Evolutionary conservation across 2,113 vertebrate genomes (phyloP), one percentile per base, ranked within the genome.

Genomic region (Tichodroma muraria): DNA sequence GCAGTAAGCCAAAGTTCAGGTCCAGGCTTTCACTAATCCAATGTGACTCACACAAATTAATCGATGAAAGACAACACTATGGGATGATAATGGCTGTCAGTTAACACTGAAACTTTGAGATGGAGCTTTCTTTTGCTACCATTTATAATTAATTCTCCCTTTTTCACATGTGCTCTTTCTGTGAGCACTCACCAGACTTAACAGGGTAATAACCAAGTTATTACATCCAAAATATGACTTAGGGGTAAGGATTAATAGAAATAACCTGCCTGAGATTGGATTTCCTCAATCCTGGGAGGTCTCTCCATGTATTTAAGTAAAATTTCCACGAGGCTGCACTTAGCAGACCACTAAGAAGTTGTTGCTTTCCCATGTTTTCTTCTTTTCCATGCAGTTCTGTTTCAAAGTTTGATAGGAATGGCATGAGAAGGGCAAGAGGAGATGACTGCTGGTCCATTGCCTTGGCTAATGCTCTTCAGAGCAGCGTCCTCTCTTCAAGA

Each of bases 401-500:
- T 94, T 79, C 78, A 57, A 89, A 73, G 88, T 80, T 91, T 64
- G 82, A 42, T 35, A 63, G 69, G 61, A 90, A 68, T 14, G 70
- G 87, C 66, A 60, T 3, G 2, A 76, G 82, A 93, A 61, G 69
- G 53, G 80, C 30, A 54, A 71, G 75, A 91, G 65, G 71, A 87
- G 63, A 42, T 42, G 40, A 73, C 60, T 73, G 65, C 79, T 76
- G 72, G 82, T 88, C 50, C 68, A 45, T 6, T n/a, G 79, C 66
- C 80, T 90, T 28, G 54, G 68, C 80, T 96, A 96, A 71, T 96
- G 98, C 73, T 98, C 98, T 91, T 98, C 98, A 44, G 98, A 96
- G 98, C 99, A 99, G 86, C 82, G 97, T 93, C 99, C 99, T 97
- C 96, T 99, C 89, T 94, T 98, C 96, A 99, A 96, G 96, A 97